Conservation (phyloP, 2,113 vertebrate species). For the Loxodonta africana region DNA sequence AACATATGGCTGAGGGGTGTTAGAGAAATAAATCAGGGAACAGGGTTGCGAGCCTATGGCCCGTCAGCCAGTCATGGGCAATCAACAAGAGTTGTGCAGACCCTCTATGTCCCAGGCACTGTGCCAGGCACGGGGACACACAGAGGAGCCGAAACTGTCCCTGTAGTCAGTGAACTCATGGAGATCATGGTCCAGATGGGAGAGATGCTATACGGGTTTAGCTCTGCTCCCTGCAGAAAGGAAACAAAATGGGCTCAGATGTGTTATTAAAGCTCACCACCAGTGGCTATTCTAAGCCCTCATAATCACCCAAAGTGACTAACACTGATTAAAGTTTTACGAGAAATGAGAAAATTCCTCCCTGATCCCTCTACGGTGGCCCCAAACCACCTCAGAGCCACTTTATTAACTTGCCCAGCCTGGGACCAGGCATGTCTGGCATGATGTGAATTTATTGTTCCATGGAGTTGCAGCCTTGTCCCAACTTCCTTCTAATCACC, state of each 20-base stretch:
- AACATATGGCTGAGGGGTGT: not conserved
- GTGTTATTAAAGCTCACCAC: constrained; percentile 78
- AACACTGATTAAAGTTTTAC: constrained; percentile 85
- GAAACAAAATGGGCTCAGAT: constrained; percentile 70
- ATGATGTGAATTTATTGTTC: constrained; percentile 83
- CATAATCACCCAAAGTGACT: constrained; percentile 84
- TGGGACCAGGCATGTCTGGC: constrained; percentile 77
- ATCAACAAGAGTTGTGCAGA: no score
- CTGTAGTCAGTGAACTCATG: not conserved
- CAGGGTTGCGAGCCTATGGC: fast-evolving
- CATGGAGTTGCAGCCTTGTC: constrained; percentile 54
- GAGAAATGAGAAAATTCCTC: constrained; percentile 79
- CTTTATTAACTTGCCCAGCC: constrained; percentile 82
- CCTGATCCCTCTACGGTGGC: constrained; percentile 78
- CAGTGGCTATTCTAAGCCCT: constrained; percentile 85
- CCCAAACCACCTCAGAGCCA: constrained; percentile 84
- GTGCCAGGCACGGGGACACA: fast-evolving
- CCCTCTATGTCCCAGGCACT: not conserved
- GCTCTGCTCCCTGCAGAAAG: constrained; percentile 75
- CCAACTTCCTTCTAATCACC: constrained; percentile 63
- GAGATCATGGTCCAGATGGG: fast-evolving
- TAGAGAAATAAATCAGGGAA: not conserved
- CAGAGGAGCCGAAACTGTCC: not conserved
- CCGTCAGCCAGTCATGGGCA: not conserved
- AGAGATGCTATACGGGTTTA: constrained; percentile 56